Conservation (phyloP, 2,888 invertebrate genomes). For the Koerneria pararmatus region DNA sequence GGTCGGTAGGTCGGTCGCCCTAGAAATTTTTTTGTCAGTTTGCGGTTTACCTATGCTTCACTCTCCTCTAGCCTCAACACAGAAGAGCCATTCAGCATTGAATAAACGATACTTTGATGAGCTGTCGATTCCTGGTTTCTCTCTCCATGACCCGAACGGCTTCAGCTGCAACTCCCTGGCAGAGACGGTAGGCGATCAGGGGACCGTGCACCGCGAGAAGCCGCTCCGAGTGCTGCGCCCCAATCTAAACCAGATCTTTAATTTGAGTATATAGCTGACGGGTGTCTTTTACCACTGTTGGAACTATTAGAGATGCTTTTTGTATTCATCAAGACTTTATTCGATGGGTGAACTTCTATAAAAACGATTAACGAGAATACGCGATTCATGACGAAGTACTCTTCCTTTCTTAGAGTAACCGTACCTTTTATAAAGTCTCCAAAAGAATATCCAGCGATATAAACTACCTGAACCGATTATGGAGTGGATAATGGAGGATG, state of each 20-base stretch:
- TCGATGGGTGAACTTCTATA: no score
- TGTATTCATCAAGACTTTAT: no score
- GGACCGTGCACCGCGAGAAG: slow-evolving; percentile 38
- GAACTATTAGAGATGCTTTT: no score
- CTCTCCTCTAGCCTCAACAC: no score
- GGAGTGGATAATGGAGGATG: no score
- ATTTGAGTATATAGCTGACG: background rate
- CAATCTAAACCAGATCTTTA: background rate
- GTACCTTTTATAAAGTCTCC: no score
- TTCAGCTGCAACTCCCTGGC: slow-evolving; percentile 36
- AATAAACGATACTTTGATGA: slow-evolving; percentile 45
- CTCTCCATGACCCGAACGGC: slow-evolving; percentile 38
- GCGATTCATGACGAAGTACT: slow-evolving; percentile 21
- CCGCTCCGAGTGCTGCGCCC: slow-evolving; percentile 30
- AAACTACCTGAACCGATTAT: no score
- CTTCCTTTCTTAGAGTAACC: background rate
- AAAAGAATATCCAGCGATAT: no score
- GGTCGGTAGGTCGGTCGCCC: no score
- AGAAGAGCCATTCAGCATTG: no score
- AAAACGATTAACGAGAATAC: slow-evolving; percentile 26
- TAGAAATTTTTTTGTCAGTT: no score
- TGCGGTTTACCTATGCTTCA: no score
- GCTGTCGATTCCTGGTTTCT: slow-evolving; percentile 35
- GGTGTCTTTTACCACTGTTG: background rate
- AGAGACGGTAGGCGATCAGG: slow-evolving; percentile 45